Evolutionary conservation across 2,888 invertebrate species (phyloP), one percentile per base, ranked within the genome.

Genomic region (Rambutsinella grinnellia): DNA sequence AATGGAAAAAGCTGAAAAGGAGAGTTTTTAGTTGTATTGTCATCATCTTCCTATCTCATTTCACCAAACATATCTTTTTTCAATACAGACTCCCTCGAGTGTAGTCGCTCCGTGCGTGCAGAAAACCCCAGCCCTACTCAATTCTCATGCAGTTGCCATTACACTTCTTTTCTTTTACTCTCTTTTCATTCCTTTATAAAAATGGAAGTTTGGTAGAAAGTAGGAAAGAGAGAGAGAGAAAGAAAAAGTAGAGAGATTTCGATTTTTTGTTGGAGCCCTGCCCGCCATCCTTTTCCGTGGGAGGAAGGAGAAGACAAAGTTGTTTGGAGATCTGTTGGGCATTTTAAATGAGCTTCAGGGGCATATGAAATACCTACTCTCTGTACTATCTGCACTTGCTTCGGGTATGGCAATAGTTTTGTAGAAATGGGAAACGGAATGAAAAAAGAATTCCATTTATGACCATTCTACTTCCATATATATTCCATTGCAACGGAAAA

Each of bases 241-340:
- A 56, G 8, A 49, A 3, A 26, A 47, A 26, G 27, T 26, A 62
- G 13, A 15, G 24, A n/a, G 62, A 44, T 49, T 67, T 67, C 49
- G 57, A 66, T 66, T 66, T 66, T 66, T 66, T 62, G 26, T 67
- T 67, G 67, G 67, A 67, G 67, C 24, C 27, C 19, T 67, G 67
- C 67, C 67, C 67, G 67, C 47, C 66, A 27, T 27, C 24, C 47
- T 57, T 36, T 54, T 28, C 24, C 23, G 15, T 26, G 3, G 36
- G 6, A 56, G 2, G 15, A 24, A 26, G n/a, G 26, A 24, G 56
- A 56, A 21, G 26, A 24, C 3, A 23, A 26, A 57, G 57, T 58
- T 58, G 58, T 58, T 27, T 46, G 19, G 26, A 56, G 21, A 53
- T 65, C 53, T 56, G 66, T 13, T 46, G 19, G 56, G 27, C 49